A percentile compares a stretch with the other conserved stretches of the same genome.
These are phyloP conservation scores for Acanthococcus lagerstroemiae DNA, from an alignment of 2,888 invertebrate genomes.

Conservation along the genomic window DNA sequence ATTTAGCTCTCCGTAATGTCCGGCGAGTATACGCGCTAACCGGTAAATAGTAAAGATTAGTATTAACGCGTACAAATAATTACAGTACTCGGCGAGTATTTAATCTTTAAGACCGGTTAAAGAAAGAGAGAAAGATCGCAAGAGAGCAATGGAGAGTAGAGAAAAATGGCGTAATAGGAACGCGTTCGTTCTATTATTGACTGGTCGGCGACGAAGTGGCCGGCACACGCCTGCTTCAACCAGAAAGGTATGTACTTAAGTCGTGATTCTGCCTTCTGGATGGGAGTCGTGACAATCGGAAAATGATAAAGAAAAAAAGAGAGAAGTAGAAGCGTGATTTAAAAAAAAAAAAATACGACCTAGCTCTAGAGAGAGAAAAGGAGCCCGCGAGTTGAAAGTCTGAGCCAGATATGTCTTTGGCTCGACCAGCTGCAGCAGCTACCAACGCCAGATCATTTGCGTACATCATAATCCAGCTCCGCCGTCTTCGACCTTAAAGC, in stretches of 20 bases:
- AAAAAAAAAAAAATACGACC: not conserved
- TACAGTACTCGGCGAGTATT: conserved; percentile 1
- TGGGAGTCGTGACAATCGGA: conserved; percentile 28
- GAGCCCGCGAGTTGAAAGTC: too few species aligned
- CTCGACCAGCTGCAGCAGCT: too few species aligned
- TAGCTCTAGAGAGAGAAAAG: not conserved
- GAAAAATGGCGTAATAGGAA: conserved; percentile 22
- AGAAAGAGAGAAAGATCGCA: not conserved
- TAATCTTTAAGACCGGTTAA: not conserved
- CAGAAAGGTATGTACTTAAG: conserved; percentile 17
- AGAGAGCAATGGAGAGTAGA: not conserved
- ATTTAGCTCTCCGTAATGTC: not conserved
- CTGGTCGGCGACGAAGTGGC: conserved; percentile 21
- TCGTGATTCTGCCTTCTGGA: conserved; percentile 29
- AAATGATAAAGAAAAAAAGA: conserved; percentile 15
- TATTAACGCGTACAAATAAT: conserved; percentile 10
- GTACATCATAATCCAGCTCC: too few species aligned
- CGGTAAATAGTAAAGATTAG: conserved; percentile 1
- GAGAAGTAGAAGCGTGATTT: not conserved
- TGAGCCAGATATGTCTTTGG: too few species aligned
- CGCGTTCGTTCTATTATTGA: conserved; percentile 1
- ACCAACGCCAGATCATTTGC: too few species aligned
- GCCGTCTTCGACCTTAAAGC: too few species aligned
- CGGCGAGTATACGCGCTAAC: not conserved
- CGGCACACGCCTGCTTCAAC: conserved; percentile 24